Conservation (phyloP, 2,888 invertebrate genomes). For the Drosophila pseudotakahashii region DNA sequence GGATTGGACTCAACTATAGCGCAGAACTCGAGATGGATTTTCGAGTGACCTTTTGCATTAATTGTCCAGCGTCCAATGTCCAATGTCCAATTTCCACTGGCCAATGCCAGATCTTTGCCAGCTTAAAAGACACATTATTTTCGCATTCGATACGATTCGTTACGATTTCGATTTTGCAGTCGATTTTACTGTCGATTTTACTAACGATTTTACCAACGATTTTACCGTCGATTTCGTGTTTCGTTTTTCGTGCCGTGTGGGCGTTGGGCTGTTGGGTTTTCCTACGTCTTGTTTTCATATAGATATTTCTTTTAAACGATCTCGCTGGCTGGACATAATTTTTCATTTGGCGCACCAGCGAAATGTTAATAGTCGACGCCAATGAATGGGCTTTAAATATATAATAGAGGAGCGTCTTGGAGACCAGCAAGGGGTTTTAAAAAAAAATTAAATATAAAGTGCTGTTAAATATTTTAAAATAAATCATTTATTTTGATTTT, state of each 20-base stretch:
- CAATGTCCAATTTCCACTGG: slow-evolving; percentile 1
- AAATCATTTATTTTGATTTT: too few relatives aligned
- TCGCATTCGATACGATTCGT: slow-evolving; percentile 38
- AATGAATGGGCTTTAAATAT: slow-evolving; percentile 19
- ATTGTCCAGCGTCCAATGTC: slow-evolving; percentile 51
- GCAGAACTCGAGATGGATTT: slow-evolving; percentile 22
- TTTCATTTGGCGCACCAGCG: slow-evolving; percentile 39
- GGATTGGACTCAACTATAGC: slow-evolving; percentile 1
- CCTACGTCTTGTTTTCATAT: slow-evolving; percentile 43
- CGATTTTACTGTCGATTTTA: slow-evolving; percentile 15
- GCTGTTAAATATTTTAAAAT: too few relatives aligned
- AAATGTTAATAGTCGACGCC: slow-evolving; percentile 43
- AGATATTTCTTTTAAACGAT: slow-evolving; percentile 36
- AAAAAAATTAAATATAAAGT: too few relatives aligned
- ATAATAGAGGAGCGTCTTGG: background rate
- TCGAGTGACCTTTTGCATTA: slow-evolving; percentile 72
- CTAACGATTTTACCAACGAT: background rate
- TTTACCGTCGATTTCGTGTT: background rate
- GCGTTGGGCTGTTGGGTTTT: slow-evolving; percentile 66
- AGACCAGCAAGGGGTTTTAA: too few relatives aligned
- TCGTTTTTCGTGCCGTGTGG: slow-evolving; percentile 50
- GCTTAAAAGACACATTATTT: slow-evolving; percentile 17
- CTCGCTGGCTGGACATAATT: slow-evolving; percentile 32
- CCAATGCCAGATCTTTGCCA: slow-evolving; percentile 50
- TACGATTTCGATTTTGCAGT: slow-evolving; percentile 34